Evolutionary conservation across 2,888 invertebrate species (phyloP).

Genomic region (Synanthedon formicaeformis): DNA sequence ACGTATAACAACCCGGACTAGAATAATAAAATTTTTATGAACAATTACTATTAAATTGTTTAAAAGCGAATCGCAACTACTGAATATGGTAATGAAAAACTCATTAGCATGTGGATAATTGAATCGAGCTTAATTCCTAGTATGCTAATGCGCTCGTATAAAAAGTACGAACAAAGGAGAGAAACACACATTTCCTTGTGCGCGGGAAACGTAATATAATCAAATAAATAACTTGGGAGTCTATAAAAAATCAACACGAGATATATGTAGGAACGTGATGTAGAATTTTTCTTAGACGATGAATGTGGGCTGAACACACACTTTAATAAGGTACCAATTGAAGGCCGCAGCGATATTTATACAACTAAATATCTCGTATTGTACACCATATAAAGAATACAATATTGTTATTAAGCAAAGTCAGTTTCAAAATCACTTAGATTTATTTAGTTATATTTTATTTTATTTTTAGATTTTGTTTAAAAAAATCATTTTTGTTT

Average conservation of each 20-base stretch:
- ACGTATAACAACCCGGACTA: background rate
- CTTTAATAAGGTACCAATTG: slow-evolving; percentile 31
- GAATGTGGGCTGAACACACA: slow-evolving; percentile 28
- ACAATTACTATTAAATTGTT: background rate
- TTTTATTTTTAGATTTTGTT: too few relatives aligned
- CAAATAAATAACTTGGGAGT: slow-evolving; percentile 1
- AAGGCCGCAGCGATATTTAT: slow-evolving; percentile 27
- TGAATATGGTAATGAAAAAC: slow-evolving; percentile 11
- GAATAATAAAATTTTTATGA: background rate
- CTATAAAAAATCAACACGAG: slow-evolving; percentile 10
- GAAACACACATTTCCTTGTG: slow-evolving; percentile 36
- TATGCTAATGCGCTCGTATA: slow-evolving; percentile 29
- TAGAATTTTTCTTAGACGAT: slow-evolving; percentile 31
- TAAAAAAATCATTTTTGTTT: too few relatives aligned
- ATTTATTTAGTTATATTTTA: too few relatives aligned
- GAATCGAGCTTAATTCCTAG: slow-evolving; percentile 19
- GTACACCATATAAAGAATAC: slow-evolving; percentile 14
- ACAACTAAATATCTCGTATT: slow-evolving; percentile 4
- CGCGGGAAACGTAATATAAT: slow-evolving; percentile 39
- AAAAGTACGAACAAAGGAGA: slow-evolving; percentile 28
- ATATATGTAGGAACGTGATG: slow-evolving; percentile 20
- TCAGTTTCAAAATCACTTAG: background rate
- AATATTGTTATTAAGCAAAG: slow-evolving; percentile 7
- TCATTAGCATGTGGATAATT: slow-evolving; percentile 25
- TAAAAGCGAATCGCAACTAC: background rate